Base-by-base conservation (phyloP, 2,888 invertebrate species). In the Prosapia bicincta region DNA sequence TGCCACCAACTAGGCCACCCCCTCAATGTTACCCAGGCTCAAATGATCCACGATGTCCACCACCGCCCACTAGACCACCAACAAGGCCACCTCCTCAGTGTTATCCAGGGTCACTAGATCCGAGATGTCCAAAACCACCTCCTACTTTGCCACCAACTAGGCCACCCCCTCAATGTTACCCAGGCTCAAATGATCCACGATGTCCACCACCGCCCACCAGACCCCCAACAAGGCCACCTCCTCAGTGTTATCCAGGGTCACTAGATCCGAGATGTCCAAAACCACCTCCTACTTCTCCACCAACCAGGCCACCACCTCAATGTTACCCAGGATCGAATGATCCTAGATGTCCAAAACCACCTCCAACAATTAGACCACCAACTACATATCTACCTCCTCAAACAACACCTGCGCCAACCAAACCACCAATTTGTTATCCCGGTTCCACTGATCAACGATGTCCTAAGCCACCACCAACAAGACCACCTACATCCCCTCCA, bases 61-160 rank as follows among this genome's bases (percentile, higher is more conserved):
- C 78, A 79, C 80, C 78, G 26, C 78, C 78, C n/a, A 67, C 80
- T 24, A 20, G 80, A 1, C 82, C 83, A 74, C 65, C 80, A 78
- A 77, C 69, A 78, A 79, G 26, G 72, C 80, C 24, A 82, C 83
- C 71, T 82, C 84, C 80, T 82, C 83, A 77, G 80, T 84, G 79
- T 81, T 83, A 81, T 84, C 88, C 81, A 84, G 88, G 84, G 85
- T 86, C 81, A 83, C 86, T 38, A 83, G 88, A 85, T 79, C 84
- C 84, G 0, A 81, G 82, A 65, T 85, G 85, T 77, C 84, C 84
- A 30, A 82, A 74, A 77, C 20, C 68, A 73, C 15, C 54, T 13
- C 26, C 66, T n/a, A 54, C 43, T 77, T 25, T 20, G 30, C 74
- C 77, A 75, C 67, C 74, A 7, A 15, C 71, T 1, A 9, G 26